Evolutionary conservation across 2,888 invertebrate genomes (phyloP), one percentile per base, ranked within the genome.

Genomic region (Sphaerophoria rueppellii): DNA sequence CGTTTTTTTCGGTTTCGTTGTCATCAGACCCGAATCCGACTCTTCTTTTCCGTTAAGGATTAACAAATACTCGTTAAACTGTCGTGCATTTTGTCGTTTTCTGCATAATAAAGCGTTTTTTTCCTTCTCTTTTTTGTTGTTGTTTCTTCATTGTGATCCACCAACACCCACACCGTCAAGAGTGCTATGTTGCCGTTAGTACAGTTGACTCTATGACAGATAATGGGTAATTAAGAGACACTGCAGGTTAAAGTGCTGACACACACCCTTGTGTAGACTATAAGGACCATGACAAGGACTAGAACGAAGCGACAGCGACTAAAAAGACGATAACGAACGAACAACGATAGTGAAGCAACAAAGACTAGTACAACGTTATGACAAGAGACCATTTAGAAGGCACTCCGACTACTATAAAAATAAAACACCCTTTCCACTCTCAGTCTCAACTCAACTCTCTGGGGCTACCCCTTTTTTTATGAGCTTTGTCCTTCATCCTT

Each of bases 171-270:
- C 14, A 9, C 6, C 40, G 2, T 6, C 37, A 16, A 5, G 37
- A 24, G 40, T 63, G 55, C 52, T 50, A 9, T 34, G 40, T 9
- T 67, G 35, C 76, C 72, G 72, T 81, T 81, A 70, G 85, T 85
- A 81, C 81, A 80, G 81, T 85, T 85, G 81, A 76, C 85, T 85
- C 81, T 85, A 85, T 85, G 85, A 85, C 85, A 81, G 85, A 85
- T 85, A 85, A 85, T 85, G 81, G 85, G 85, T n/a, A n/a, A n/a
- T n/a, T n/a, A n/a, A n/a, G n/a, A n/a, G n/a, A n/a, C n/a, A n/a
- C n/a, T n/a, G n/a, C 76, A 81, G 85, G 82, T 76, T 80, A 81
- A 85, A 85, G 85, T 85, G 85, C 80, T 85, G 85, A 85, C 85
- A 81, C 85, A 85, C 85, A 81, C 85, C 76, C 81, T 85, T 81